Percentiles rank a stretch among this genome's conserved stretches.
Evolutionary conservation across 1,140 invertebrate genomes (phyloP).

Genomic region (Tetragonula clypearis): DNA sequence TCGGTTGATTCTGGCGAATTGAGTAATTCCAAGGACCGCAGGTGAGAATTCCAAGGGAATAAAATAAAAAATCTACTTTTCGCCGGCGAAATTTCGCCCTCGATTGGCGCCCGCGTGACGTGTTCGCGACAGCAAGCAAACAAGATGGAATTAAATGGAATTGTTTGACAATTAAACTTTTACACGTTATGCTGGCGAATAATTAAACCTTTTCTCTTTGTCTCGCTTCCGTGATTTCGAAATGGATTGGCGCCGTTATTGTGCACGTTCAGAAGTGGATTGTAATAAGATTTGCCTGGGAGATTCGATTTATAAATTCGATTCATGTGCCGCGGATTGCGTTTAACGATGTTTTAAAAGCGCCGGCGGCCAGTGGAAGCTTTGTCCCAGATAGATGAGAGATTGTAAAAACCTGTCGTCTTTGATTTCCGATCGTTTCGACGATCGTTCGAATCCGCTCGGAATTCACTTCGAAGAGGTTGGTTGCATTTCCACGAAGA

Average conservation of each 20-base stretch:
- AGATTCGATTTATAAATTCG: neutral
- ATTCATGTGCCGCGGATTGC: neutral
- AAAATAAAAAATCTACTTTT: neutral
- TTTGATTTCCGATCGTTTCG: too few relatives aligned
- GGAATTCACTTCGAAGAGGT: too few relatives aligned
- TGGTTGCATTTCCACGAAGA: too few relatives aligned
- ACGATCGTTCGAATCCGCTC: too few relatives aligned
- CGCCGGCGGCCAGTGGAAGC: too few relatives aligned
- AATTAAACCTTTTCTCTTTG: neutral
- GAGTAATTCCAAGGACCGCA: neutral
- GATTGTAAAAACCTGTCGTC: too few relatives aligned
- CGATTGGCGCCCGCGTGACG: neutral
- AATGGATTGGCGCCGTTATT: too few relatives aligned
- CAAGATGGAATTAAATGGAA: neutral
- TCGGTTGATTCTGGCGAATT: conserved; percentile 12
- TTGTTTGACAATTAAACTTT: neutral
- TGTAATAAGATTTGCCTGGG: neutral
- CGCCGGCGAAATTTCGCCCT: neutral
- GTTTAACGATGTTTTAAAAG: too few relatives aligned
- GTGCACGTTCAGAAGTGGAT: neutral
- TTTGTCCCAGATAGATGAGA: too few relatives aligned
- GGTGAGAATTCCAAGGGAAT: too few relatives aligned
- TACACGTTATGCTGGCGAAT: neutral
- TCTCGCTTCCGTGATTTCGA: too few relatives aligned
- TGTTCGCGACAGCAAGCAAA: neutral